These are phyloP conservation scores for Acleris sparsana DNA, from an alignment of 2,888 invertebrate species.

Conservation along the genomic window DNA sequence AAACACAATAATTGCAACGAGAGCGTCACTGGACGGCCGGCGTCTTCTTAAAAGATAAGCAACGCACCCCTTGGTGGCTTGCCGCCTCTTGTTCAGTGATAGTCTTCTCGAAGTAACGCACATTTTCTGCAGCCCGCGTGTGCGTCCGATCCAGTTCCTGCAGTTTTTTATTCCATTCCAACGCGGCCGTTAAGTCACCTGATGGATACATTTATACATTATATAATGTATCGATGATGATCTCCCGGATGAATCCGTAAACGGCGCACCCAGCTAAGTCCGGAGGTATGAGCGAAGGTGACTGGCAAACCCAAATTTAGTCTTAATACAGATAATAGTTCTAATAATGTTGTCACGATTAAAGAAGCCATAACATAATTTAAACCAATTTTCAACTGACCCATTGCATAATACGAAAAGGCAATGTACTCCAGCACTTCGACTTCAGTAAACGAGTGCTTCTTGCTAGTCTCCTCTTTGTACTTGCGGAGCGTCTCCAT, in stretches of 20 bases:
- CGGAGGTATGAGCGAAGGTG: too few species aligned
- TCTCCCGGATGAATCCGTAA: too few species aligned
- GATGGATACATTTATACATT: conserved; percentile 15
- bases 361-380: too few species aligned
- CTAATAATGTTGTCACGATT: too few species aligned
- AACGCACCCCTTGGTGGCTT: conserved; percentile 63
- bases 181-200: conserved; percentile 93
- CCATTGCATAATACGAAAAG: conserved; percentile 95
- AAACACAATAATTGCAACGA: too few species aligned
- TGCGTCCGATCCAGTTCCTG: conserved; percentile 92
- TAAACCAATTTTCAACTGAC: conserved; percentile 67
- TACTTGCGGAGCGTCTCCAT: conserved; percentile 92
- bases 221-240: too few species aligned
- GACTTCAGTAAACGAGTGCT: conserved; percentile 85
- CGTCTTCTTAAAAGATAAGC: too few species aligned
- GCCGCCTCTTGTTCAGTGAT: conserved; percentile 78
- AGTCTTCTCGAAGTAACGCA: conserved; percentile 94
- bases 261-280: too few species aligned
- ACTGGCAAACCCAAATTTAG: too few species aligned
- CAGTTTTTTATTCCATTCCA: conserved; percentile 94
- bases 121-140: conserved; percentile 93
- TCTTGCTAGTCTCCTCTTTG: conserved; percentile 81
- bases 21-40: too few species aligned
- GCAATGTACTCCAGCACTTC: conserved; percentile 98
- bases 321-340: too few species aligned